Evolutionary conservation across 2,888 invertebrate species (phyloP), one percentile per base, ranked within the genome.

Genomic region (Uropetala carovei): DNA sequence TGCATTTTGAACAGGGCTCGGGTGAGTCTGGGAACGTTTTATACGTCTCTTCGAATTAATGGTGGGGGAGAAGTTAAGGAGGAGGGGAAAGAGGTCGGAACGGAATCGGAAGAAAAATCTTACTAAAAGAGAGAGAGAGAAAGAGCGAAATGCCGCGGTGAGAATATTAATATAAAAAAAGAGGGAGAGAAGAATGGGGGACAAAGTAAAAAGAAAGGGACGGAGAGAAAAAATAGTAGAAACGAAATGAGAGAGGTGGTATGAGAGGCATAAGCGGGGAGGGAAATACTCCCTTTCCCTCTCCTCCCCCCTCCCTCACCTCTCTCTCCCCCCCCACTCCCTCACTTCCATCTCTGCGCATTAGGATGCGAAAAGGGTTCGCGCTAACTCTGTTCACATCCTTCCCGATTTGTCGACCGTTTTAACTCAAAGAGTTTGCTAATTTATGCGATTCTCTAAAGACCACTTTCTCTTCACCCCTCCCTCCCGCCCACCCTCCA

Each of bases 351-450:
- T 92, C 89, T 89, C n/a, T 68, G 60, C 89, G 27, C 84, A 92
- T 92, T 92, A 92, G 92, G 89, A 92, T 86, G 92, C 82, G 83
- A 91, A 92, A 85, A 68, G 92, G 92, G 57, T 89, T 92, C 64
- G 82, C 92, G 86, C 92, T 93, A 91, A 93, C 93, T 93, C 92
- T 93, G 89, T 89, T 89, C 89, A 89, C 89, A 89, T 89, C 89
- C 89, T 89, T 89, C 89, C 89, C 89, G 89, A 89, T 89, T 89
- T 89, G 89, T 89, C 89, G 89, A 89, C 89, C 89, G 89, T 89
- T 89, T 89, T 89, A 89, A 89, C 89, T 89, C 89, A 64, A 89
- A 89, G 89, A 89, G 89, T 89, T 89, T 89, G 89, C 89, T 89
- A 89, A 89, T 89, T 89, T 89, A 89, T 89, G 89, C 89, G 64